A percentile compares a stretch with the other conserved stretches of the same genome.
These are phyloP conservation scores for Yoshiicerus persimilis DNA, from an alignment of 1,140 invertebrate genomes.

Conservation along the genomic window DNA sequence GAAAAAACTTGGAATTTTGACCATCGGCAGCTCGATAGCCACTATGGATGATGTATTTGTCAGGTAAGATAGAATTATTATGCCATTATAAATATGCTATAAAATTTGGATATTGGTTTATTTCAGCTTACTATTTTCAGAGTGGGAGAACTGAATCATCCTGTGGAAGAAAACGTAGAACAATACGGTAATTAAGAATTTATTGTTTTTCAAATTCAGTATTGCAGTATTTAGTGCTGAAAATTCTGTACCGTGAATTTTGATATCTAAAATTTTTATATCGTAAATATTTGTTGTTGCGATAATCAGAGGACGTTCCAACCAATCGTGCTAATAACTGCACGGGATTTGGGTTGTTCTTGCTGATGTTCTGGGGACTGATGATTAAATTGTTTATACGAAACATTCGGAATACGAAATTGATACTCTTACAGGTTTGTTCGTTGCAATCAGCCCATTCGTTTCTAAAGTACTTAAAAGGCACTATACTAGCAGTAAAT, in stretches of 20 bases:
- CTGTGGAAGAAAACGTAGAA: background rate
- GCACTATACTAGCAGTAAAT: too few relatives aligned
- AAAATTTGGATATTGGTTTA: too few relatives aligned
- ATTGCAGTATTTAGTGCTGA: too few relatives aligned
- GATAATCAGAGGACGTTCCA: background rate
- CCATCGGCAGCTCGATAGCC: slow-evolving; percentile 75
- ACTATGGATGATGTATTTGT: slow-evolving; percentile 82
- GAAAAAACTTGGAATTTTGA: slow-evolving; percentile 65
- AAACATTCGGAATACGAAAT: background rate
- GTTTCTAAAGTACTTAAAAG: too few relatives aligned
- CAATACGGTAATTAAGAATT: too few relatives aligned
- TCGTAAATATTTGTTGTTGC: background rate
- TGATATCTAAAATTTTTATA: too few relatives aligned
- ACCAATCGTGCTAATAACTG: background rate
- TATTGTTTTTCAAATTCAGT: too few relatives aligned
- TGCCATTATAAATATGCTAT: background rate
- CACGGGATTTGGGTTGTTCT: background rate
- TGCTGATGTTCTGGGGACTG: background rate
- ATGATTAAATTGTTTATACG: background rate
- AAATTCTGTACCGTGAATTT: too few relatives aligned
- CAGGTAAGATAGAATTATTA: too few relatives aligned
- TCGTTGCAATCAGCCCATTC: too few relatives aligned
- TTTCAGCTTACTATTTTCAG: too few relatives aligned
- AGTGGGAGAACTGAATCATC: background rate
- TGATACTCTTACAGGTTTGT: background rate